Conservation (phyloP, 1,140 invertebrate species). For the Linepithema humile region DNA sequence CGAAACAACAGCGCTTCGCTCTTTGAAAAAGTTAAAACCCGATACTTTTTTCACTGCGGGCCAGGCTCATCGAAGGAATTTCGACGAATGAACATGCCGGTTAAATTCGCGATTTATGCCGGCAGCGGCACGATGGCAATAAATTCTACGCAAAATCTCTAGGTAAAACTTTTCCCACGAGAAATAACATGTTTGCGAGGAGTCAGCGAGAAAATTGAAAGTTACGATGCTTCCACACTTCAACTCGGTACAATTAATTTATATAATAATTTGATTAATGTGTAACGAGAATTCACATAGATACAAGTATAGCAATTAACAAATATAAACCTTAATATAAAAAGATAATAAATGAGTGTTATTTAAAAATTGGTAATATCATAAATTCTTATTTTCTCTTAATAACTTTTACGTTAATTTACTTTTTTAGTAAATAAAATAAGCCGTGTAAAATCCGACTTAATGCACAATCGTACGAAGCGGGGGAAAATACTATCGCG, state of each 20-base stretch:
- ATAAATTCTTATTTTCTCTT: neutral
- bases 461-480: neutral
- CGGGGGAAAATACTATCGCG: constrained; percentile 7
- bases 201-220: constrained; percentile 33
- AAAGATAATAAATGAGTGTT: neutral
- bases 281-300: constrained; percentile 3
- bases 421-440: neutral
- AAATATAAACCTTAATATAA: neutral
- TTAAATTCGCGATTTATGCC: constrained; percentile 56
- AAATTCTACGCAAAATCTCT: constrained; percentile 37
- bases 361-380: neutral
- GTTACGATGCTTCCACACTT: neutral
- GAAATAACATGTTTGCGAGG: constrained; percentile 40
- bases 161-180: constrained; percentile 18
- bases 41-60: constrained; percentile 20
- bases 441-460: neutral
- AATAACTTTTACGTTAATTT: neutral
- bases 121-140: constrained; percentile 15
- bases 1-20: constrained; percentile 1
- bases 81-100: constrained; percentile 27
- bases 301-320: constrained; percentile 6
- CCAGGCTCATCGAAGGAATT: constrained; percentile 36
- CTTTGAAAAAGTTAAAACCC: constrained; percentile 1
- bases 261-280: constrained; percentile 4
- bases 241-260: constrained; percentile 30